A percentile compares a stretch with the other conserved stretches of the same genome.
These are phyloP conservation scores for Drosophila tropicalis DNA, from an alignment of 1,140 invertebrate species.

Conservation along the genomic window DNA sequence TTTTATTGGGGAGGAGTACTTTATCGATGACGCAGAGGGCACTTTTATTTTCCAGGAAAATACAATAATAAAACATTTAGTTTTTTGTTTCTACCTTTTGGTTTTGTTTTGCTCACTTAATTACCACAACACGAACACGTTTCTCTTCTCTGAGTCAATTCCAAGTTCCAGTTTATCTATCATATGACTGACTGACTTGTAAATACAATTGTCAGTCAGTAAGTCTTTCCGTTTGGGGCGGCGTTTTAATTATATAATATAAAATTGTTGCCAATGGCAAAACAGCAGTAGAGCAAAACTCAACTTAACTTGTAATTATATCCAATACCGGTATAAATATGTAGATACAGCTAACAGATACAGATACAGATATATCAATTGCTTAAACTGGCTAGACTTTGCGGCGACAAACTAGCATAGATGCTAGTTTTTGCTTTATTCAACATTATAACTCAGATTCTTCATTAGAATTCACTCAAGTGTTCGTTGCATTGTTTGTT, in stretches of 20 bases:
- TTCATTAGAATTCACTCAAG: neutral
- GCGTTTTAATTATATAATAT: conserved; percentile 40
- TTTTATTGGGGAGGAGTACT: conserved; percentile 19
- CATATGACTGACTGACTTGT: conserved; percentile 17
- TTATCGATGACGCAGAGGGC: conserved; percentile 33
- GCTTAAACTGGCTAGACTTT: conserved; percentile 1
- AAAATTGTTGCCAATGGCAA: conserved; percentile 31
- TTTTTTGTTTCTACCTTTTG: neutral
- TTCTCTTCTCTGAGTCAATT: conserved; percentile 24
- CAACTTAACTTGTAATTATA: conserved; percentile 4
- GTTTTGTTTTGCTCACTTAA: conserved; percentile 13
- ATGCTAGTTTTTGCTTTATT: neutral
- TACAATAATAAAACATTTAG: neutral
- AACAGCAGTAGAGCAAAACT: conserved; percentile 26
- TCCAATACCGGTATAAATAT: neutral
- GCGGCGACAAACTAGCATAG: neutral
- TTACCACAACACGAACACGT: conserved; percentile 12
- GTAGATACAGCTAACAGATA: neutral
- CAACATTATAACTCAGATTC: neutral
- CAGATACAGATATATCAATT: neutral
- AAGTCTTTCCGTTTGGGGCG: conserved; percentile 21
- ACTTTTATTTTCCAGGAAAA: conserved; percentile 8
- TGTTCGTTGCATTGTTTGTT: conserved; percentile 13
- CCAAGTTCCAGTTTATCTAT: conserved; percentile 7
- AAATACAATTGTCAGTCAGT: conserved; percentile 31